A percentile compares a stretch with the other conserved stretches of the same genome.
Evolutionary conservation across 2,797 vertebrate species (phyloP).

Genomic region (Mycteria americana): DNA sequence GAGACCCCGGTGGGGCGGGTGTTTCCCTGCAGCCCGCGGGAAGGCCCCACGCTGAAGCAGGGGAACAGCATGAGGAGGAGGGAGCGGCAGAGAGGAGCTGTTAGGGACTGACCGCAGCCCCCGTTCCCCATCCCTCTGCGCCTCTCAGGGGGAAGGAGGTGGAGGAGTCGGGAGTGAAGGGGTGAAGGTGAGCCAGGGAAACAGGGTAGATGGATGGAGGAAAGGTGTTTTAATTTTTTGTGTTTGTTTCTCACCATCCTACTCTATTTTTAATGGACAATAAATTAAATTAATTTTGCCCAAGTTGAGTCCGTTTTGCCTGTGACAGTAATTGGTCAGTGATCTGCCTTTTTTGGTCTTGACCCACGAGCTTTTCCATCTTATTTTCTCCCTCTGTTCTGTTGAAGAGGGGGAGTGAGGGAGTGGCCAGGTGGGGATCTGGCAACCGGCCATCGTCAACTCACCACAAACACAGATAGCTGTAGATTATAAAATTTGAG

Average conservation of each 20-base stretch:
- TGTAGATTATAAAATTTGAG: neutral
- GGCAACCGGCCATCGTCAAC: neutral
- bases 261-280: neutral
- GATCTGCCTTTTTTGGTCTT: neutral
- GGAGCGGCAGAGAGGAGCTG: neutral
- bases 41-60: neutral
- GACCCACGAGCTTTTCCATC: neutral
- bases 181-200: neutral
- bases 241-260: neutral
- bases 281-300: neutral
- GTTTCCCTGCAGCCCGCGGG: accelerated
- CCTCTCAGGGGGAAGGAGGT: accelerated
- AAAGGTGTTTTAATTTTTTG: neutral
- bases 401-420: neutral
- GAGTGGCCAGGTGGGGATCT: too few relatives aligned
- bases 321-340: neutral
- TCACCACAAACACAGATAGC: neutral
- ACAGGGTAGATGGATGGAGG: too few relatives aligned
- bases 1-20: too few relatives aligned
- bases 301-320: neutral
- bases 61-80: too few relatives aligned
- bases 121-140: too few relatives aligned
- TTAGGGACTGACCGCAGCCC: accelerated
- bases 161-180: too few relatives aligned
- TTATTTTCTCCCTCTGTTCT: neutral